Evolutionary conservation across 35 echinoderm and acorn worm genomes (phyloP), one percentile per base, ranked within the genome.

Genomic region (Acanthaster planci): DNA sequence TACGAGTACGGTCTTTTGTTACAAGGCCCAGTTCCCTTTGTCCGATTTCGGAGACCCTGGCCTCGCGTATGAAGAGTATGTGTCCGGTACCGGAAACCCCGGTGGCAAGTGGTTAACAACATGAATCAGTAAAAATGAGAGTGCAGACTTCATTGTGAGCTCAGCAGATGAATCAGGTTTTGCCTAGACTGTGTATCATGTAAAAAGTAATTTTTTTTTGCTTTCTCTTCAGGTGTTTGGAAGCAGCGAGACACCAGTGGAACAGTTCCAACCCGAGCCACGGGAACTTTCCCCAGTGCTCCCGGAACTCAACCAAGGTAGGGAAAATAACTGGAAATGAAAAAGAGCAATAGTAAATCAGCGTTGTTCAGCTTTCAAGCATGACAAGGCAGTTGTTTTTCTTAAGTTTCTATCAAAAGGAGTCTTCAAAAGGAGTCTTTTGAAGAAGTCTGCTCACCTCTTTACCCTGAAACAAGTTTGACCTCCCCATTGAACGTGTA

Each of bases 211-310:
- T n/a, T n/a, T n/a, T n/a, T n/a, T 47, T 47, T 47, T 47, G 4
- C 12, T 4, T 47, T 47, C 12, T 47, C 42, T 12, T 5, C 22
- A 88, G 77, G 52, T 84, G 53, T 75, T 77, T 76, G 87, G 87
- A 29, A n/a, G 39, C 37, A 8, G 72, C 7, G 87, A 89, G 64
- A 89, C 87, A n/a, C 87, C 80, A 78, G 87, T 89, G 8, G 87
- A 89, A 47, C 79, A 89, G 32, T 89, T 89, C 60, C 58, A 82
- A 1, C 42, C 80, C 12, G 87, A 89, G 19, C 34, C 59, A 47
- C 34, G 39, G 15, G 39, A 67, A 21, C 40, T 40, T 18, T 42
- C 23, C 55, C 87, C 80, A 19, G 38, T 44, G 47, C 38, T 40
- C 8, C 52, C 51, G 18, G 80, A 84, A 54, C 10, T 80, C 52